Evolutionary conservation across 2,113 vertebrate species (phyloP).

Genomic region (Herpetotheres cachinnans): DNA sequence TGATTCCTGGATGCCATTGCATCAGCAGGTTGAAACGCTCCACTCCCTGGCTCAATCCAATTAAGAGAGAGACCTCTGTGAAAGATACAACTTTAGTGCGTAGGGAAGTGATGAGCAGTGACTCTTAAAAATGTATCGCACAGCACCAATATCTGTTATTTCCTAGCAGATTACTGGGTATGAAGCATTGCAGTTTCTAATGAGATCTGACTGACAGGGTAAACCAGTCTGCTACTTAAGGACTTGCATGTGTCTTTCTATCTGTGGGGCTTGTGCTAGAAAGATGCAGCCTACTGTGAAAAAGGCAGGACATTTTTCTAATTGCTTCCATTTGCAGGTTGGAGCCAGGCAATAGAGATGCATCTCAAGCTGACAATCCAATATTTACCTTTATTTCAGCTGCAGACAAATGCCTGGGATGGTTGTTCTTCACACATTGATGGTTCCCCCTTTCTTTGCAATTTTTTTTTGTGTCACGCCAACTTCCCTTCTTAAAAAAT

Average conservation of each 20-base stretch:
- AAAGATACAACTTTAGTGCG: neutral
- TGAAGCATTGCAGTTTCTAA: neutral
- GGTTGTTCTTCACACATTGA: neutral
- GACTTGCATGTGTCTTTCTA: neutral
- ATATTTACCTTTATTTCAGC: neutral
- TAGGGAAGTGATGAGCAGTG: neutral
- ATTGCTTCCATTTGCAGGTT: conserved; percentile 24
- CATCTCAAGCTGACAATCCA: conserved; percentile 22
- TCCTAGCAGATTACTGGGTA: neutral
- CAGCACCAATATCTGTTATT: neutral
- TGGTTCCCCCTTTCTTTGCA: neutral
- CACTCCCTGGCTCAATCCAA: neutral
- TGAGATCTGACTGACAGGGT: neutral
- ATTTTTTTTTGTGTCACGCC: neutral
- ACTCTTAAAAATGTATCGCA: neutral
- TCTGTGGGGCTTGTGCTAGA: neutral
- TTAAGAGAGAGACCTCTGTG: neutral
- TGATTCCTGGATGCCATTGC: neutral
- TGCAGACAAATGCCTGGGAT: neutral
- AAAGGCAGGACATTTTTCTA: neutral
- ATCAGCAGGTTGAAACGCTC: neutral
- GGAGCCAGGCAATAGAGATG: neutral
- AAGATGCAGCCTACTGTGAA: neutral
- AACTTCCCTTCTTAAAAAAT: neutral
- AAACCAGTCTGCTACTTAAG: neutral